Base-by-base conservation (phyloP, 2,888 invertebrate genomes). In the Embidobia sp. region DNA sequence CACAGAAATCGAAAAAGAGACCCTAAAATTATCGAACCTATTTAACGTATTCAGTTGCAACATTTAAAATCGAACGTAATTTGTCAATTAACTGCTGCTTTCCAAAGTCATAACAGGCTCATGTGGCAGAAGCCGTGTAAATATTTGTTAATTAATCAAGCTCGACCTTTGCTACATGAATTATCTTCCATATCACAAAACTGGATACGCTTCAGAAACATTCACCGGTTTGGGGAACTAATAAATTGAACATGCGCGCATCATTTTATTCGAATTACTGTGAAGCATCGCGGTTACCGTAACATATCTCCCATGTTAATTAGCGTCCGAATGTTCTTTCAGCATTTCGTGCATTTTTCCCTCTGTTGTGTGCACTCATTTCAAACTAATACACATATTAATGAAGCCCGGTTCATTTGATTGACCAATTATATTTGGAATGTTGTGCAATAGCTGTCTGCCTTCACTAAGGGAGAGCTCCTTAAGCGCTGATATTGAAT, bases 61-160 rank as follows among this genome's bases (percentile, higher is more conserved):
- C 8, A 10, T 4, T 33, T 33, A 8, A 10, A 10, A 3, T n/a
- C 33, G 33, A 5, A 1, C 7, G 31, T 4, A 10, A n/a, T 15
- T 33, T 40, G 22, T 5, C 27, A 55, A 37, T 40, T 55, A 55
- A 40, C 16, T 29, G 8, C 1, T 11, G 16, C 8, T 16, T 26
- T 10, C 10, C 4, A 18, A 16, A 26, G 7, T 27, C 33, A n/a
- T n/a, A n/a, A n/a, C 1, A 31, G 10, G 15, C n/a, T 33, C 33
- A 49, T 22, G 16, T 40, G n/a, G 16, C 40, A 55, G 29, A 33
- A 18, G 3, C 16, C 33, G 40, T 15, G 27, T 29, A 16, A n/a
- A 33, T 27, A 55, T 55, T 55, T 55, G 37, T 55, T 40, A 40
- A 40, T 55, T 55, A 40, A 55, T 55, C 13, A n/a, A n/a, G 18